Conservation (phyloP, 1,140 invertebrate genomes). For the Stenopsyche tienmushanensis region DNA sequence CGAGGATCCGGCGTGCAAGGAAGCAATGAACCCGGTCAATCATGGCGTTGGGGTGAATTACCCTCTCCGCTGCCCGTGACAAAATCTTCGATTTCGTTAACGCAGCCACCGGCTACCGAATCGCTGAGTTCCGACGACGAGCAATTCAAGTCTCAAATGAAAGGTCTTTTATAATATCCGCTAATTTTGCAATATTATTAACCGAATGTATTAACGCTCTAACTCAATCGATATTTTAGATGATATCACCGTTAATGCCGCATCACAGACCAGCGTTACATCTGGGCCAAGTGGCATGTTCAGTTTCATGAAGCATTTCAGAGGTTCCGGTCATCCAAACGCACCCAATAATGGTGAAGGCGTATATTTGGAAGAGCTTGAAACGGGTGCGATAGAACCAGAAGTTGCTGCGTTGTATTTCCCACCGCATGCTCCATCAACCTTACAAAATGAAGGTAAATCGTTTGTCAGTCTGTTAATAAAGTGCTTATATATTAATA, state of each 20-base stretch:
- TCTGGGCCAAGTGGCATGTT: conserved; percentile 89
- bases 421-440: conserved; percentile 53
- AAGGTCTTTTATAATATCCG: conserved; percentile 23
- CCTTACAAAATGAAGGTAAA: conserved; percentile 20
- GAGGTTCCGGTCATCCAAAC: conserved; percentile 64
- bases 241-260: conserved; percentile 41
- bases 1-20: conserved; percentile 60
- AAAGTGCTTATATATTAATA: background rate
- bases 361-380: conserved; percentile 92
- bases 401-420: conserved; percentile 90
- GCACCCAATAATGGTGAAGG: conserved; percentile 65
- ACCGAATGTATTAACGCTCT: background rate
- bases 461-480: background rate
- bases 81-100: conserved; percentile 33
- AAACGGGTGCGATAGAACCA: conserved; percentile 84
- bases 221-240: conserved; percentile 10
- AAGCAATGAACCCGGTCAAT: conserved; percentile 59
- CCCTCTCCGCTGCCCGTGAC: conserved; percentile 61
- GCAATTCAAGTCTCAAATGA: conserved; percentile 9
- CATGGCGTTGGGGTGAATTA: conserved; percentile 97
- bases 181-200: background rate
- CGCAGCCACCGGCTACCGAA: conserved; percentile 39
- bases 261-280: conserved; percentile 61
- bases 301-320: conserved; percentile 85
- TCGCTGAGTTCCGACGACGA: conserved; percentile 33